Conservation (phyloP, 1,140 invertebrate species). For the Chironomus tepperi region DNA sequence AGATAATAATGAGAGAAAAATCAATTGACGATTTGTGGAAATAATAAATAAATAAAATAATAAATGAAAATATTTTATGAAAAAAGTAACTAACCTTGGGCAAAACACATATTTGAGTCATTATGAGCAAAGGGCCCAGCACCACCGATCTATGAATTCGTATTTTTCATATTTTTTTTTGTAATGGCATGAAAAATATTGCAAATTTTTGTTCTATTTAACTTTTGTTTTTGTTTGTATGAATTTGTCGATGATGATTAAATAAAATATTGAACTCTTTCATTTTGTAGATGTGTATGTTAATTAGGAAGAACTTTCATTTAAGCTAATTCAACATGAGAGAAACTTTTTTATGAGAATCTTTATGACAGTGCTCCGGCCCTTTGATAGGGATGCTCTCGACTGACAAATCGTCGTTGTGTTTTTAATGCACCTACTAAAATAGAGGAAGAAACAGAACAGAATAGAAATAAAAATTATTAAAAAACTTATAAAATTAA, state of each 20-base stretch:
- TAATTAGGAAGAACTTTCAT: conserved; percentile 6
- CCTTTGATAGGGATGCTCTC: conserved; percentile 89
- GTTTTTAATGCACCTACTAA: conserved; percentile 50
- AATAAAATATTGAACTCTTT: not conserved
- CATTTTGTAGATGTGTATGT: not conserved
- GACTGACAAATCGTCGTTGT: conserved; percentile 59
- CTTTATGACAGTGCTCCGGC: conserved; percentile 68
- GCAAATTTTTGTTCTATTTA: not conserved
- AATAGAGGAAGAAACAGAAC: conserved; percentile 3
- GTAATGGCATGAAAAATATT: not conserved
- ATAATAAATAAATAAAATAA: conserved; percentile 1
- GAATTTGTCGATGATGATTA: not conserved
- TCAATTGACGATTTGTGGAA: conserved; percentile 1
- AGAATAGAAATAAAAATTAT: not conserved
- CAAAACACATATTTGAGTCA: conserved; percentile 4
- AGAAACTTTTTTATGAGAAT: conserved; percentile 7
- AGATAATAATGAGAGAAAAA: not conserved
- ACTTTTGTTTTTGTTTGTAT: not conserved
- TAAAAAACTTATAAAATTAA: conserved; percentile 30
- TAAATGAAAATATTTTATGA: not conserved
- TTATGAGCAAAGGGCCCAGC: not conserved
- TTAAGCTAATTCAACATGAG: not conserved
- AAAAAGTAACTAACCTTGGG: not conserved
- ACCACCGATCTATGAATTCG: not conserved
- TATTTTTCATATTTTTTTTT: not conserved